A percentile compares a stretch with the other conserved stretches of the same genome.
phyloP scores from a whole-genome alignment of 2,797 vertebrate genomes.

The Euthynnus affinis region DNA sequence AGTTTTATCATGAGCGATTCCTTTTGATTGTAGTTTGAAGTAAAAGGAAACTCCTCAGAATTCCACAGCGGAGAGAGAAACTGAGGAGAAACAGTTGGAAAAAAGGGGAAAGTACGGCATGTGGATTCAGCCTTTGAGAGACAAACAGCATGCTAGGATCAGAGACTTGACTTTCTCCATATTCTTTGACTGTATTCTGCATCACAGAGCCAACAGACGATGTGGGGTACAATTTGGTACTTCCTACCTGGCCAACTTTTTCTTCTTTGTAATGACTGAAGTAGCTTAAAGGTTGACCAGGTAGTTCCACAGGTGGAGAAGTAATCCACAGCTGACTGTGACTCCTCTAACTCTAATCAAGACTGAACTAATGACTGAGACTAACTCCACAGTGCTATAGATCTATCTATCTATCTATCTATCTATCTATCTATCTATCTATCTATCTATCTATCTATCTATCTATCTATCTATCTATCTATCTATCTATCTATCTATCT shows the following conservation, averaged over 20 bases:
- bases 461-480: too few relatives aligned
- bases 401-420: too few relatives aligned
- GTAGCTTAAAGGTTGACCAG: background rate
- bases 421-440: too few relatives aligned
- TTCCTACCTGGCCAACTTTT: background rate
- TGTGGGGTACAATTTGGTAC: background rate
- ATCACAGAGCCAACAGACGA: background rate
- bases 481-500: too few relatives aligned
- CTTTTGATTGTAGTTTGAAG: constrained; percentile 3
- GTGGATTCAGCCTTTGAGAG: background rate
- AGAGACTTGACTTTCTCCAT: constrained; percentile 2
- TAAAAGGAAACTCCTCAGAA: background rate
- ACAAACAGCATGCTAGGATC: constrained; percentile 10
- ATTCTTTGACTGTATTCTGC: constrained; percentile 6
- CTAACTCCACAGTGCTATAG: too few relatives aligned
- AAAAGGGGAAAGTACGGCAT: background rate
- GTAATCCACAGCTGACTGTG: too few relatives aligned
- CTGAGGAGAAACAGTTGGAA: background rate
- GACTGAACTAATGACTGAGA: too few relatives aligned
- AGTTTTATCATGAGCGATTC: background rate
- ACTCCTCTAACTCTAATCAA: too few relatives aligned
- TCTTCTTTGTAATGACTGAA: background rate
- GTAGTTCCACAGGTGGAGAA: constrained; percentile 5
- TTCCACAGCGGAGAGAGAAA: background rate
- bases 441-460: too few relatives aligned